A percentile compares a stretch with the other conserved stretches of the same genome.
Conservation (phyloP, 2,797 vertebrate species). For the Trichosurus vulpecula region DNA sequence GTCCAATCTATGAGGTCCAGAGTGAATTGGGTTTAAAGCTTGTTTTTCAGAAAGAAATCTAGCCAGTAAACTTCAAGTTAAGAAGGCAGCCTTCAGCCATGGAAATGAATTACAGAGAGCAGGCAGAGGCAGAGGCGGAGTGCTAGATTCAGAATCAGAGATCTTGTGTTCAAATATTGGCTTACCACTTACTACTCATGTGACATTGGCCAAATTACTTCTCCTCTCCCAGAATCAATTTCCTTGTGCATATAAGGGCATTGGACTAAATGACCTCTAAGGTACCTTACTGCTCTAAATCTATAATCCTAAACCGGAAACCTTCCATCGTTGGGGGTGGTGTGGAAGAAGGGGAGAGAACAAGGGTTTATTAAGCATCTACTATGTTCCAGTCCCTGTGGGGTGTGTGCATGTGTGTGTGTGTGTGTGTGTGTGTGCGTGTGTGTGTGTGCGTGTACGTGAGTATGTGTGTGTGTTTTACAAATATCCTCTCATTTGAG, state of each 20-base stretch:
- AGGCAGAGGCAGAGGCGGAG: too few species aligned
- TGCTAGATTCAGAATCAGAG: background rate
- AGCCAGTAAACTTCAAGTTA: too few species aligned
- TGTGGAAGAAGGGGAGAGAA: background rate
- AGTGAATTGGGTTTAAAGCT: too few species aligned
- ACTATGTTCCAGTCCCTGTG: background rate
- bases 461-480: background rate
- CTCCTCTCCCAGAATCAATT: background rate
- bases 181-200: background rate
- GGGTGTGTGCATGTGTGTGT: too few species aligned
- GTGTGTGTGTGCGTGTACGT: too few species aligned
- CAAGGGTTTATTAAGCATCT: background rate
- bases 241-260: background rate
- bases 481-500: background rate
- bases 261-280: background rate
- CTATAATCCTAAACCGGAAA: background rate
- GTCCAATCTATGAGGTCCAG: too few species aligned
- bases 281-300: background rate
- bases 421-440: too few species aligned
- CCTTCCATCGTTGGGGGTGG: background rate
- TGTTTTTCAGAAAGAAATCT: too few species aligned
- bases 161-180: background rate
- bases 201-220: background rate
- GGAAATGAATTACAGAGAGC: too few species aligned
- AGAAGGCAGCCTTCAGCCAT: too few species aligned